Base-by-base conservation (phyloP, 2,113 vertebrate genomes). In the Hepsetus odoe region DNA sequence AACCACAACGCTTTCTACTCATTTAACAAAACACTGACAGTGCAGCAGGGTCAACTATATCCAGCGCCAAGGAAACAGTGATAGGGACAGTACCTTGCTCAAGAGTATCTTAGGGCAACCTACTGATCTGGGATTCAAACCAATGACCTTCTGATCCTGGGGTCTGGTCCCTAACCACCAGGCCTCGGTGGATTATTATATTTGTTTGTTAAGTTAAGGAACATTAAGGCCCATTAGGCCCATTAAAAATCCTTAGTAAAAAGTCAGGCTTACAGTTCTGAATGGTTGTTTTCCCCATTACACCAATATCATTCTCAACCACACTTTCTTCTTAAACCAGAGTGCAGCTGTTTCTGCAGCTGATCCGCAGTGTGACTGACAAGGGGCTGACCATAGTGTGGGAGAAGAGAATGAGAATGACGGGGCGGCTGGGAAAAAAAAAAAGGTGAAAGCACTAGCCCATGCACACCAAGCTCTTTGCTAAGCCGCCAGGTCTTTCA, bases 401-500 rank as follows among this genome's bases (percentile, higher is more conserved):
- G 40, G 18, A 51, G 32, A 44, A 33, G 35, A 33, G 33, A 69
- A 13, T 69, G 67, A 71, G 51, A 14, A n/a, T n/a, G n/a, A n/a
- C n/a, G 69, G 68, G 87, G 83, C 64, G 38, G 83, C 86, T 86
- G 68, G 78, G 42, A 79, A 35, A 38, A 35, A 71, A 46, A 38
- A 30, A 59, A 62, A 32, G 65, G 66, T 58, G 46, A 86, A 70
- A 86, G 88, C 87, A 91, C 70, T 84, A 79, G 81, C 79, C 84
- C 87, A 70, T 87, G 86, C 84, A 84, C 80, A 87, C 83, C 77
- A 85, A 88, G 80, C 78, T 79, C 86, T 85, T 87, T 88, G 80
- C 62, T 87, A 90, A 92, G 88, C 89, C 81, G 62, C 26, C 78
- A 81, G 84, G 79, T 85, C 88, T 88, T 91, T 92, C 87, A 89